These are phyloP conservation scores for Spisula solida DNA, from an alignment of 2,888 invertebrate species.

Conservation along the genomic window DNA sequence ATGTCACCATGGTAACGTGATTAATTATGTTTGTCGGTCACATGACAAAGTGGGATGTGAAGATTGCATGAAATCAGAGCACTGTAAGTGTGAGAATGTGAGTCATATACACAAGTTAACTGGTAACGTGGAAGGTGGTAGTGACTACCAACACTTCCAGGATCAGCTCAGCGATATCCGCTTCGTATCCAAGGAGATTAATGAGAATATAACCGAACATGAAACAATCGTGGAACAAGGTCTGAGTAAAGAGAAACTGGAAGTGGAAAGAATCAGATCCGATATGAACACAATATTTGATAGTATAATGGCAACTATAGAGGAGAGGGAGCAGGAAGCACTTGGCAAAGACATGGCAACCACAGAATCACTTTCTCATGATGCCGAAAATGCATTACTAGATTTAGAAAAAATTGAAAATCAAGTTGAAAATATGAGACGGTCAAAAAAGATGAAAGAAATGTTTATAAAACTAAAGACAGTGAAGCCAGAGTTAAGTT, in stretches of 20 bases:
- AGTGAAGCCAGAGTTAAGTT: conserved; percentile 17
- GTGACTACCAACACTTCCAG: conserved; percentile 20
- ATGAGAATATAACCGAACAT: conserved; percentile 27
- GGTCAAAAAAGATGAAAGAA: conserved; percentile 28
- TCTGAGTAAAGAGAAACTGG: conserved; percentile 16
- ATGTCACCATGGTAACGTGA: conserved; percentile 11
- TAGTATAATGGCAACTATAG: conserved; percentile 15
- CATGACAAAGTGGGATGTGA: conserved; percentile 29
- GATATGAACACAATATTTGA: conserved; percentile 39
- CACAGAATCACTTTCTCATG: background rate
- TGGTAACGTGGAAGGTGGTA: background rate
- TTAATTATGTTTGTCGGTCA: conserved; percentile 31
- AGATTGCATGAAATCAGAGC: background rate
- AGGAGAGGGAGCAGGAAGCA: conserved; percentile 19
- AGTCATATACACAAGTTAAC: background rate
- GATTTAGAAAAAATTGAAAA: conserved; percentile 38
- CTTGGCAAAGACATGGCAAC: conserved; percentile 4
- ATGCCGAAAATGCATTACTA: conserved; percentile 23
- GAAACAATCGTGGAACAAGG: background rate
- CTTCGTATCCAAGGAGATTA: conserved; percentile 28
- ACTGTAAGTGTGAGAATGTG: background rate
- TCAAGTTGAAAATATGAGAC: conserved; percentile 34
- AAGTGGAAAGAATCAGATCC: conserved; percentile 11
- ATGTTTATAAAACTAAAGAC: conserved; percentile 28
- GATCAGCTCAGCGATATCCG: conserved; percentile 23